Base-by-base conservation (phyloP, 2,113 vertebrate species). In the Salvelinus fontinalis region DNA sequence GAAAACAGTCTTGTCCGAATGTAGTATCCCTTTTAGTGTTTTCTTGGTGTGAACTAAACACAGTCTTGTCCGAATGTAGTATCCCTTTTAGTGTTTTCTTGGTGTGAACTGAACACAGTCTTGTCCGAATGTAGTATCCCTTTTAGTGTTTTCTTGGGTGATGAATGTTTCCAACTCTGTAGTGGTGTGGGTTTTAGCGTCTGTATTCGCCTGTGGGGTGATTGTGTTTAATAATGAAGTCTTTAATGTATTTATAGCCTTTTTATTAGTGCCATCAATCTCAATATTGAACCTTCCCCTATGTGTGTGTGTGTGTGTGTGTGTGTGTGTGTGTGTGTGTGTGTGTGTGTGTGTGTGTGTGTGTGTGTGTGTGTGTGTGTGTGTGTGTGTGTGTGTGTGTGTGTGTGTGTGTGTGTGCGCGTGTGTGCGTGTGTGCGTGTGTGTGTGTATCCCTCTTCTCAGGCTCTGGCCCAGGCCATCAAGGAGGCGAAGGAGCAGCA, bases 401-500 rank as follows among this genome's bases (percentile, higher is more conserved):
- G 31, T 31, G 31, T 7, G 34, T 34, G 34, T 7, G 6, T 7
- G 3, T 3, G 29, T 31, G 29, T 31, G 3, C 1, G 31, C 6
- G 31, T 34, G 34, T 34, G 34, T 34, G 5, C 1, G 34, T 6
- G 34, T 34, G 34, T 34, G 5, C 1, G 5, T 34, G 5, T 7
- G 6, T 7, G 5, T 34, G 44, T 20, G 11, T 20, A 2, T 49
- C 44, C 12, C 82, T 72, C 49, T 39, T 65, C 62, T 0, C 88
- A 99, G 97, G 97, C 98, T 85, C 92, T 99, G 2, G 97, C 97
- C 0, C 96, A 98, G 90, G 97, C 97, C 1, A 99, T 99, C 74
- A 99, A 97, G 83, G 97, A 98, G 44, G 97, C 97, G 0, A 99
- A 99, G 88, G 97, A 99, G 76, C 97, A 99, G 90, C 97, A 99